A percentile compares a stretch with the other conserved stretches of the same genome.
Conservation (phyloP, 2,797 vertebrate genomes). For the Balearica regulorum region DNA sequence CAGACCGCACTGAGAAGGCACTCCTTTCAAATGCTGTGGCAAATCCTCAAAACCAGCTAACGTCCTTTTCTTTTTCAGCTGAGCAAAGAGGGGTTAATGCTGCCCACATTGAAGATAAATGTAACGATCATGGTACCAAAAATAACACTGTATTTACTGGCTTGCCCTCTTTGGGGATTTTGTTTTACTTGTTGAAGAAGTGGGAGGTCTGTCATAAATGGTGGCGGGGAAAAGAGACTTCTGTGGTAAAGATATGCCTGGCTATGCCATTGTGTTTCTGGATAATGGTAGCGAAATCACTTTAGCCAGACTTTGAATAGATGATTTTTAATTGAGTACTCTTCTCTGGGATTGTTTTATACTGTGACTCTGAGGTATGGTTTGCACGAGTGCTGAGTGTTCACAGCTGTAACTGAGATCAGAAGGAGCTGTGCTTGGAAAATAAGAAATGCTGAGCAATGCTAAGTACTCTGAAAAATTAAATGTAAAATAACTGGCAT, state of each 20-base stretch:
- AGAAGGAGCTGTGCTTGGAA: background rate
- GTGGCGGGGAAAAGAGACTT: background rate
- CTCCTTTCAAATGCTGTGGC: background rate
- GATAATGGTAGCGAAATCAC: background rate
- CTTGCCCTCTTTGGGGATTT: background rate
- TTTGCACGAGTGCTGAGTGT: background rate
- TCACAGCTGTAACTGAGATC: background rate
- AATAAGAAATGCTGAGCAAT: background rate
- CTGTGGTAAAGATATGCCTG: background rate
- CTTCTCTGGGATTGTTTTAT: background rate
- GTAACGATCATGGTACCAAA: background rate
- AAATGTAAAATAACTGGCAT: background rate
- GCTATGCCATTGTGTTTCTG: background rate
- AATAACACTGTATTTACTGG: background rate
- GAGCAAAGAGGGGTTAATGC: background rate
- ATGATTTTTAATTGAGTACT: background rate
- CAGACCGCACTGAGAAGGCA: background rate
- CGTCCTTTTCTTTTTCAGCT: background rate
- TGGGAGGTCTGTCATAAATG: background rate
- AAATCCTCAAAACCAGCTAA: background rate
- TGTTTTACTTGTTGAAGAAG: background rate
- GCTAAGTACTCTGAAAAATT: background rate
- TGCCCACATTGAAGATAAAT: background rate
- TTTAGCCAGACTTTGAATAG: background rate
- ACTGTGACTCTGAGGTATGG: background rate